phyloP scores from a whole-genome alignment of 2,888 invertebrate genomes.

The Crepidodera aurea region DNA sequence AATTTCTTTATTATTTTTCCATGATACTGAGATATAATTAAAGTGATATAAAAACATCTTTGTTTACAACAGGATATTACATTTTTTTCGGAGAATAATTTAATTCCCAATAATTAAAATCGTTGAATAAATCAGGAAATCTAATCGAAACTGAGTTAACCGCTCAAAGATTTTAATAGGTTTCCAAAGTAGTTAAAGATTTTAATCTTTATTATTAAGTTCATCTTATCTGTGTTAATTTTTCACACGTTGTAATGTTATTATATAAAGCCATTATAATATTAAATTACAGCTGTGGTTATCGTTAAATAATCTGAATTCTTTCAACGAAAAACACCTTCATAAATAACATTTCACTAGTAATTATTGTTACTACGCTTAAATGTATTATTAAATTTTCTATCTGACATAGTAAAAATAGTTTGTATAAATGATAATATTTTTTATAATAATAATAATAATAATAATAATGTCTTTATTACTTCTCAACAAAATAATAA shows the following conservation, averaged over 20 bases:
- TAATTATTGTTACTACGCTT: too few species aligned
- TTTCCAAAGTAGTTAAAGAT: not conserved
- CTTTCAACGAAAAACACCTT: not conserved
- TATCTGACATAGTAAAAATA: too few species aligned
- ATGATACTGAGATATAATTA: too few species aligned
- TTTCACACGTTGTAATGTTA: slow-evolving; percentile 1
- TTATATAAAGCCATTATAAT: slow-evolving; percentile 1
- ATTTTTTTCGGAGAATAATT: not conserved
- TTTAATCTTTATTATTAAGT: not conserved
- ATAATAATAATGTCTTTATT: too few species aligned
- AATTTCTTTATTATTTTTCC: too few species aligned
- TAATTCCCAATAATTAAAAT: not conserved
- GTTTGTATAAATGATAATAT: too few species aligned
- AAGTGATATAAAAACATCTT: too few species aligned
- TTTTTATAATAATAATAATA: too few species aligned
- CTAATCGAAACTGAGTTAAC: not conserved
- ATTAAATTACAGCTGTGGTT: not conserved
- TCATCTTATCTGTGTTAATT: not conserved
- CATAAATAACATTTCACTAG: too few species aligned
- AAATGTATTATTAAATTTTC: too few species aligned
- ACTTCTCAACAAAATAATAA: too few species aligned
- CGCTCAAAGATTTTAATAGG: not conserved
- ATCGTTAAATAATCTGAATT: not conserved
- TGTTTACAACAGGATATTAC: not conserved
- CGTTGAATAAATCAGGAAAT: not conserved